These are phyloP conservation scores for Pristis pectinata DNA, from an alignment of 2,797 vertebrate species.

Conservation along the genomic window DNA sequence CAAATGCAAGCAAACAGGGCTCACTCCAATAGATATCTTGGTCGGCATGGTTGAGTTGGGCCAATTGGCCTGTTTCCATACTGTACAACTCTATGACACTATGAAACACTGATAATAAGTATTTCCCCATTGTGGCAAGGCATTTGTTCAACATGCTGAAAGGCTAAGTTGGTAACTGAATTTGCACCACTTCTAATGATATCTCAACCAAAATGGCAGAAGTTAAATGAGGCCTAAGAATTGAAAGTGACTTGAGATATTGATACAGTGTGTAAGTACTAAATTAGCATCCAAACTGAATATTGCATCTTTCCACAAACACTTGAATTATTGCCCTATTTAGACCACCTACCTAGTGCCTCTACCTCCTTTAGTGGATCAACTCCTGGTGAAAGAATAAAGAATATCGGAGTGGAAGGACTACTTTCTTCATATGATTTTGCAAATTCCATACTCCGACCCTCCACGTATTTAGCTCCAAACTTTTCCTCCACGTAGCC, in stretches of 20 bases:
- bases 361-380: conserved; percentile 65
- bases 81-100: too few species aligned
- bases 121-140: not conserved
- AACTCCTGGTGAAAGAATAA: conserved; percentile 63
- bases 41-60: too few species aligned
- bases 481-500: conserved; percentile 67
- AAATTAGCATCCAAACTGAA: not conserved
- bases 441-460: conserved; percentile 55
- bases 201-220: not conserved
- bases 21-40: too few species aligned
- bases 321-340: not conserved
- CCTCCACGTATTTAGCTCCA: conserved; percentile 62
- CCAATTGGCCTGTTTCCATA: too few species aligned
- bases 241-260: not conserved
- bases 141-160: not conserved
- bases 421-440: conserved; percentile 62
- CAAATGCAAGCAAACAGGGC: too few species aligned
- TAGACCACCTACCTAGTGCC: conserved; percentile 50
- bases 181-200: not conserved
- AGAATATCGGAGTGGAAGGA: conserved; percentile 57
- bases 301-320: not conserved
- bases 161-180: not conserved
- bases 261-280: not conserved
- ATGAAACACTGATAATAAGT: too few species aligned
- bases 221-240: not conserved